Conservation (phyloP, 1,140 invertebrate genomes). For the Leptopilina boulardi region DNA sequence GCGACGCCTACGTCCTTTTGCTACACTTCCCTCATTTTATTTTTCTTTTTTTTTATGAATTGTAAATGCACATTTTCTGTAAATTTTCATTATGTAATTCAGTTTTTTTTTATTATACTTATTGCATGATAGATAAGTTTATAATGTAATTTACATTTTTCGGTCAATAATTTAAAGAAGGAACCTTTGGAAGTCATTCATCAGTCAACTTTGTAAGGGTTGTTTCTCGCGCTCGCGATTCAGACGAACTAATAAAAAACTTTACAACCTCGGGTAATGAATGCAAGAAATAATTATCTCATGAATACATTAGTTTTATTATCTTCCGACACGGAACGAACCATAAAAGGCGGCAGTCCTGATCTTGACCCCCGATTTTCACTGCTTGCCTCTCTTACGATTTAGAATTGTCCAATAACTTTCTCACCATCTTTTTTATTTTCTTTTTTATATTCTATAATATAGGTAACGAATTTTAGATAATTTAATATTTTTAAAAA, state of each 20-base stretch:
- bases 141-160: neutral
- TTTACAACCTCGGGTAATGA: slow-evolving; percentile 69
- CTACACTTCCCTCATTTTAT: slow-evolving; percentile 49
- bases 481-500: too few species aligned
- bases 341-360: slow-evolving; percentile 61
- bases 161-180: neutral
- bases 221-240: slow-evolving; percentile 54
- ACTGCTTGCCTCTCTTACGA: slow-evolving; percentile 49
- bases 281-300: slow-evolving; percentile 75
- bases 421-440: slow-evolving; percentile 35
- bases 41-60: neutral
- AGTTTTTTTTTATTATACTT: too few species aligned
- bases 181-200: slow-evolving; percentile 41
- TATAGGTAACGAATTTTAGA: too few species aligned
- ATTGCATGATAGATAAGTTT: too few species aligned
- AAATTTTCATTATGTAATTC: too few species aligned
- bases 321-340: slow-evolving; percentile 61
- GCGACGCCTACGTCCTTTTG: slow-evolving; percentile 60
- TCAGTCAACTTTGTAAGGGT: slow-evolving; percentile 68
- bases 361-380: slow-evolving; percentile 63
- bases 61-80: neutral
- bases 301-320: slow-evolving; percentile 74
- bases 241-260: slow-evolving; percentile 64
- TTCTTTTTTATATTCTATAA: slow-evolving; percentile 32
- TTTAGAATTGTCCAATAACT: slow-evolving; percentile 50